Evolutionary conservation across 2,888 invertebrate species (phyloP).

Genomic region (Acrobeloides nanus): DNA sequence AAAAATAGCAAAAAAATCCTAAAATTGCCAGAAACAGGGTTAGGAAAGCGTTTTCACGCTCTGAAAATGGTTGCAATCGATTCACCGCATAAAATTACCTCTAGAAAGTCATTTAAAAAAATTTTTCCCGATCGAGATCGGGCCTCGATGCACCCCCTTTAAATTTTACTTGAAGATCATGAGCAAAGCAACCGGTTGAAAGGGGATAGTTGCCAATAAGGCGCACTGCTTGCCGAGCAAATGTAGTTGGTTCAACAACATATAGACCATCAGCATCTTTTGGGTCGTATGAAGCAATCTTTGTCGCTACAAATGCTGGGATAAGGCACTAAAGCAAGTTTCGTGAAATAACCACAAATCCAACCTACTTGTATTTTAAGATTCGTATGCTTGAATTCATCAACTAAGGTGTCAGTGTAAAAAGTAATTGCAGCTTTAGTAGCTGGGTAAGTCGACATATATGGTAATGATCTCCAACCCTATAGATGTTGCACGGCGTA

Average conservation of each 20-base stretch:
- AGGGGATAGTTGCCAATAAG: constrained; percentile 42
- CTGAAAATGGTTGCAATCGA: too few relatives aligned
- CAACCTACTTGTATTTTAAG: constrained; percentile 47
- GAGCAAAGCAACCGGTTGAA: constrained; percentile 46
- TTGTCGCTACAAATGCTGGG: constrained; percentile 51
- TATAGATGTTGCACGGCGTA: constrained; percentile 17
- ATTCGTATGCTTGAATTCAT: constrained; percentile 41
- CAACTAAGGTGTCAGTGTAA: constrained; percentile 44
- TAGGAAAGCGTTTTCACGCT: too few relatives aligned
- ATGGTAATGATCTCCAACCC: constrained; percentile 52
- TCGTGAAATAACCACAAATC: too few relatives aligned
- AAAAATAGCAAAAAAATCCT: too few relatives aligned
- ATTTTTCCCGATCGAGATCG: too few relatives aligned
- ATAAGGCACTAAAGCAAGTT: too few relatives aligned
- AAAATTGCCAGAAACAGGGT: too few relatives aligned
- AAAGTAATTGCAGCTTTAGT: constrained; percentile 50
- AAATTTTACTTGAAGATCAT: constrained; percentile 51
- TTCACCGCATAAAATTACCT: too few relatives aligned
- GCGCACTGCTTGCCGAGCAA: constrained; percentile 43
- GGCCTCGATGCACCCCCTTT: too few relatives aligned
- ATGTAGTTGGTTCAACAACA: constrained; percentile 46
- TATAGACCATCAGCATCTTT: constrained; percentile 47
- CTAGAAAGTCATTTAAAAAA: too few relatives aligned
- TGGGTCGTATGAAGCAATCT: constrained; percentile 47
- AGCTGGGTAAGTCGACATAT: constrained; percentile 49